These are phyloP conservation scores for Drosophila nigromelanica DNA, from an alignment of 1,140 invertebrate species.

Conservation along the genomic window DNA sequence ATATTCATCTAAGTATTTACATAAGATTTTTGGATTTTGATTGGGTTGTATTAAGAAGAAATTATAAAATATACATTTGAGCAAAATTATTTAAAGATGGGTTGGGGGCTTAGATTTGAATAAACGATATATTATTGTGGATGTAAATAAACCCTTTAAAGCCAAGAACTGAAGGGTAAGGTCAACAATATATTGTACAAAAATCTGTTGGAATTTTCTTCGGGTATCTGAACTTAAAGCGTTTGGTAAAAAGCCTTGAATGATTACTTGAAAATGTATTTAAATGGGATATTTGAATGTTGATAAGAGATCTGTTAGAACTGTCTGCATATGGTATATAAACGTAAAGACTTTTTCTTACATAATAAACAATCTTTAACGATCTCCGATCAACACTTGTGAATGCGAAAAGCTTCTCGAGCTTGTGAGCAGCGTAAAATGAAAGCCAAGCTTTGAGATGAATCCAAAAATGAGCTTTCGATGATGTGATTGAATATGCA, in stretches of 20 bases:
- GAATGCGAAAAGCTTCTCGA: constrained; percentile 9
- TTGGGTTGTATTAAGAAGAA: constrained; percentile 43
- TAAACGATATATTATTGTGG: background rate
- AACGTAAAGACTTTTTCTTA: too few relatives aligned
- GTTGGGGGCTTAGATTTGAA: constrained; percentile 11
- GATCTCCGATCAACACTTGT: constrained; percentile 13
- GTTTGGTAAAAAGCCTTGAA: constrained; percentile 22
- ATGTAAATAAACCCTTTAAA: constrained; percentile 13
- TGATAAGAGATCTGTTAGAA: constrained; percentile 1
- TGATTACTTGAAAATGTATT: constrained; percentile 14
- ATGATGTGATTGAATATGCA: constrained; percentile 44
- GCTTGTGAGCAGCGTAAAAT: constrained; percentile 56
- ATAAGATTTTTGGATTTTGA: constrained; percentile 68
- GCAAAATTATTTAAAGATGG: constrained; percentile 37
- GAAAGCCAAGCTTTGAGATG: constrained; percentile 63
- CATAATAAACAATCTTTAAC: background rate
- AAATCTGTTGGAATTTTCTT: background rate
- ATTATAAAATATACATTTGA: constrained; percentile 55
- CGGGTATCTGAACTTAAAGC: constrained; percentile 4
- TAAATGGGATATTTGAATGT: constrained; percentile 3
- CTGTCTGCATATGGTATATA: too few relatives aligned
- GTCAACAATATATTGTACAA: constrained; percentile 22
- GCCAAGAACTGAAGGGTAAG: constrained; percentile 2
- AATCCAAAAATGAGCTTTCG: constrained; percentile 22
- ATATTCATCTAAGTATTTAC: constrained; percentile 83